Percentiles rank a stretch among this genome's conserved stretches.
Evolutionary conservation across 1,140 invertebrate species (phyloP).

Genomic region (Brachionus angularis): DNA sequence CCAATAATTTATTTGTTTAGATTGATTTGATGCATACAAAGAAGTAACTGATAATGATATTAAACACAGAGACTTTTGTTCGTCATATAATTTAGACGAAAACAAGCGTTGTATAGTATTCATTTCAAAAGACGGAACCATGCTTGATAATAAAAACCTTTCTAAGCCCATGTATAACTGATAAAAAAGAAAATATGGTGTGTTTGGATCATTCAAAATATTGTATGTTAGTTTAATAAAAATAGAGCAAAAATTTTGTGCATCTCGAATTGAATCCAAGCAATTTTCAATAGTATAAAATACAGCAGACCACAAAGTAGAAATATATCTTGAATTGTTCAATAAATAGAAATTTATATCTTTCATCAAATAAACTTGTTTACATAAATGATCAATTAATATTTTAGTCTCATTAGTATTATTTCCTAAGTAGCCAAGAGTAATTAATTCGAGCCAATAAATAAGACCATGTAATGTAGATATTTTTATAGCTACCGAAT

Average conservation of each 20-base stretch:
- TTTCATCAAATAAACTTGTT: constrained; percentile 37
- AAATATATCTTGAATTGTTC: constrained; percentile 59
- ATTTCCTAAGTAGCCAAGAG: constrained; percentile 45
- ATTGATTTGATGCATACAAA: constrained; percentile 13
- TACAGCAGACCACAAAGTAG: constrained; percentile 64
- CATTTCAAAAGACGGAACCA: constrained; percentile 18
- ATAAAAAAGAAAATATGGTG: constrained; percentile 34
- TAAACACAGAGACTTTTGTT: constrained; percentile 28
- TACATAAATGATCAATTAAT: constrained; percentile 47
- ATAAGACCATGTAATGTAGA: constrained; percentile 70
- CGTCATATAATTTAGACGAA: neutral
- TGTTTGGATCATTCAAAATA: constrained; percentile 23
- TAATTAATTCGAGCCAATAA: constrained; percentile 66
- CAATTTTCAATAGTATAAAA: constrained; percentile 68
- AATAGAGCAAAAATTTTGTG: constrained; percentile 42
- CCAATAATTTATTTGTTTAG: constrained; percentile 35
- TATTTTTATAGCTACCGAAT: constrained; percentile 66
- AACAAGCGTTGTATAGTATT: constrained; percentile 25
- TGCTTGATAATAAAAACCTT: constrained; percentile 17
- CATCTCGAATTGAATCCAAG: constrained; percentile 56
- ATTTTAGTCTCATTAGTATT: constrained; percentile 46
- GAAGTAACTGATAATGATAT: constrained; percentile 20
- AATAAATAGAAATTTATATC: constrained; percentile 63
- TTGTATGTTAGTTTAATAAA: constrained; percentile 39
- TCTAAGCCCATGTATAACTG: constrained; percentile 32